Percentiles rank a stretch among this genome's conserved stretches.
Evolutionary conservation across 2,888 invertebrate genomes (phyloP).

Genomic region (Cataglyphis altisquamis): DNA sequence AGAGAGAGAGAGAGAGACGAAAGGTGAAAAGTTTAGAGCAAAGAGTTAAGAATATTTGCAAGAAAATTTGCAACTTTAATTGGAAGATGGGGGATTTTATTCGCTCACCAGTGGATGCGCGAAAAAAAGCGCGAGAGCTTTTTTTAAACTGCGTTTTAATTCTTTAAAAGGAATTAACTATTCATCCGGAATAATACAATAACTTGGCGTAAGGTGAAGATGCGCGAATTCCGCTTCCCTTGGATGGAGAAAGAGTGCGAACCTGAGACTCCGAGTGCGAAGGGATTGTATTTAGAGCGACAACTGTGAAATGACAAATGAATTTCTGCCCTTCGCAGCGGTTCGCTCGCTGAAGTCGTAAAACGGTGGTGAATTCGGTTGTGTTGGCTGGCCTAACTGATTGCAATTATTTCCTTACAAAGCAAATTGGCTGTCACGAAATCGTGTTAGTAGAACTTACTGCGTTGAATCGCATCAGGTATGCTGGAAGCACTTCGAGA

Average conservation of each 20-base stretch:
- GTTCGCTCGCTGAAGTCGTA: constrained; percentile 28
- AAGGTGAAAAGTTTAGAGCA: constrained; percentile 38
- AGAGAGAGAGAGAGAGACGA: too few relatives aligned
- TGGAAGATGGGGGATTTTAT: constrained; percentile 67
- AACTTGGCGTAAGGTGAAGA: constrained; percentile 30
- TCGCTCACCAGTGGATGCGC: constrained; percentile 55
- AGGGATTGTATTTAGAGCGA: constrained; percentile 27
- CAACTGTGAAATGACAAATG: constrained; percentile 8
- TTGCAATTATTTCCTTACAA: constrained; percentile 70
- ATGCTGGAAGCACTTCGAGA: constrained; percentile 70
- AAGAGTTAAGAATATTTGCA: constrained; percentile 55
- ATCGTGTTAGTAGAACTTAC: constrained; percentile 61
- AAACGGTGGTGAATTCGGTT: constrained; percentile 52
- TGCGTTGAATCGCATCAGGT: constrained; percentile 69
- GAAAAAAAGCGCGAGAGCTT: constrained; percentile 33
- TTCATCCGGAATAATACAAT: constrained; percentile 64
- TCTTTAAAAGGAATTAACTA: constrained; percentile 66
- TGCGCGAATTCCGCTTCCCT: constrained; percentile 10
- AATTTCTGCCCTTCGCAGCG: constrained; percentile 7
- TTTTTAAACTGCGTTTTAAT: constrained; percentile 66
- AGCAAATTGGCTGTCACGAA: constrained; percentile 71
- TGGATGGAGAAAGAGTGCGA: not conserved
- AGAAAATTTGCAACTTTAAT: constrained; percentile 71
- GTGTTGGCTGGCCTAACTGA: constrained; percentile 54
- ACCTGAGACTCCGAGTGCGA: not conserved